Base-by-base conservation (phyloP, 2,888 invertebrate genomes). In the Keiferia lycopersicella region DNA sequence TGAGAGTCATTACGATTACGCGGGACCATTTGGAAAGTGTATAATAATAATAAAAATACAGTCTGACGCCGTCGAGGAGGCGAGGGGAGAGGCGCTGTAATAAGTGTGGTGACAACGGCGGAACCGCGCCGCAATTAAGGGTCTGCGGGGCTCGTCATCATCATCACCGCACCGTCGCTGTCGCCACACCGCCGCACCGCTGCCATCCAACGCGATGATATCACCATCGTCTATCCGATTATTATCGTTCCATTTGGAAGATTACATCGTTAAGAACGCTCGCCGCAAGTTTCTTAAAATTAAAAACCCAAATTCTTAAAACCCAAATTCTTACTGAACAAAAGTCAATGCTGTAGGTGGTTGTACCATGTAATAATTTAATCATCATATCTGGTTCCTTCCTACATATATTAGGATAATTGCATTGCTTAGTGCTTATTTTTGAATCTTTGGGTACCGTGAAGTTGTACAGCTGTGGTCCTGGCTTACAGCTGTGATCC, bases 281-380 rank as follows among this genome's bases (percentile, higher is more conserved):
- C 68, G 71, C 70, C 70, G 71, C 73, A 75, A 74, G 75, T 76
- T 76, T 75, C 73, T 72, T 73, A n/a, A n/a, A n/a, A n/a, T n/a
- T n/a, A n/a, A n/a, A n/a, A n/a, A n/a, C n/a, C n/a, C n/a, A n/a
- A n/a, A n/a, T n/a, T n/a, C n/a, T n/a, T n/a, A n/a, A n/a, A n/a
- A n/a, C n/a, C n/a, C n/a, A n/a, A n/a, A n/a, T n/a, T n/a, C n/a
- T n/a, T n/a, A n/a, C n/a, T n/a, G n/a, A n/a, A n/a, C n/a, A n/a
- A n/a, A n/a, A n/a, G n/a, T n/a, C n/a, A n/a, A n/a, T n/a, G n/a
- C n/a, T n/a, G n/a, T n/a, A n/a, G n/a, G n/a, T n/a, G n/a, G n/a
- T n/a, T n/a, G n/a, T n/a, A n/a, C n/a, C n/a, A n/a, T n/a, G n/a
- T n/a, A n/a, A n/a, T n/a, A n/a, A n/a, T n/a, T n/a, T n/a, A n/a